Evolutionary conservation across 2,113 vertebrate species (phyloP).

Genomic region (Chaetorhynchus papuensis): DNA sequence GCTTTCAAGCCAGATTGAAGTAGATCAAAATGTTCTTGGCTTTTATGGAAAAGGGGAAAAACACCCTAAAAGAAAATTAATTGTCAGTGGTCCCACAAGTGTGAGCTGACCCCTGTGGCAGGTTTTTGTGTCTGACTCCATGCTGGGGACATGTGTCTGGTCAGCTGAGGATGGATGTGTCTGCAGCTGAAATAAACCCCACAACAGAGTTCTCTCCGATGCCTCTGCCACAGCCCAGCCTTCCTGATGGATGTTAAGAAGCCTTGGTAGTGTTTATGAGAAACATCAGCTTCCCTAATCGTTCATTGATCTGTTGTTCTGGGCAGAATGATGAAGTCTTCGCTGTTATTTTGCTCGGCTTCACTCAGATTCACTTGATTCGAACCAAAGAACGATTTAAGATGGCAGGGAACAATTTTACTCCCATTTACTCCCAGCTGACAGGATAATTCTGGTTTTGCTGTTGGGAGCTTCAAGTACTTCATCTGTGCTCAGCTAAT

Average conservation of each 20-base stretch:
- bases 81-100: background rate
- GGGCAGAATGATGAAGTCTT: background rate
- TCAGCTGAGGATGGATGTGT: background rate
- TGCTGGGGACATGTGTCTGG: rapidly evolving
- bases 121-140: rapidly evolving
- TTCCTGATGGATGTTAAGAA: background rate
- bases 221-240: background rate
- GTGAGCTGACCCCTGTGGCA: background rate
- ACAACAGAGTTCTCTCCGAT: background rate
- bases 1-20: background rate
- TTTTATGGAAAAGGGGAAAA: background rate
- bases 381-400: background rate
- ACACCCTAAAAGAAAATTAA: background rate
- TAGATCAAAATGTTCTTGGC: background rate
- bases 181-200: background rate
- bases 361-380: background rate
- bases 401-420: background rate
- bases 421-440: background rate
- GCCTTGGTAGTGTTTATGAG: conserved; percentile 5
- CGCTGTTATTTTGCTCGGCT: background rate
- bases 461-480: background rate
- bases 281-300: conserved; percentile 17
- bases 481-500: background rate
- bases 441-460: conserved; percentile 5
- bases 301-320: conserved; percentile 56